These are phyloP conservation scores for Aleiodes testaceus DNA, from an alignment of 2,888 invertebrate species.

Conservation along the genomic window DNA sequence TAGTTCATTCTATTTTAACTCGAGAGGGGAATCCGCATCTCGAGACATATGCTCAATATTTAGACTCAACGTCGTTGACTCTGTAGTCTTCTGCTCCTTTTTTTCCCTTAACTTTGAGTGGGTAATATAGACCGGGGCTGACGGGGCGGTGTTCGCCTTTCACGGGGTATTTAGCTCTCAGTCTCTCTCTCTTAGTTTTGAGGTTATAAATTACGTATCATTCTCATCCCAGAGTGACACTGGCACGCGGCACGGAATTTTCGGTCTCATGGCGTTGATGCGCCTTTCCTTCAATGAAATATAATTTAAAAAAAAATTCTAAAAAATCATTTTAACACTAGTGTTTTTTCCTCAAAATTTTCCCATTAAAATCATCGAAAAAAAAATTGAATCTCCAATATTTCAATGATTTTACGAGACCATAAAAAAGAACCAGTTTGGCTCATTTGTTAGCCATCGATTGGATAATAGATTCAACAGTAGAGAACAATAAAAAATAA, in stretches of 20 bases:
- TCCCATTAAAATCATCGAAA: neutral
- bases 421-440: too few species aligned
- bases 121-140: conserved; percentile 30
- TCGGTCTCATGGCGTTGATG: conserved; percentile 22
- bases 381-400: neutral
- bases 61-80: conserved; percentile 56
- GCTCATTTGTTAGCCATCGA: too few species aligned
- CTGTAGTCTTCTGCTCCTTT: conserved; percentile 8
- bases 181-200: conserved; percentile 38
- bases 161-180: conserved; percentile 57
- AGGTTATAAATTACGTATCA: conserved; percentile 71
- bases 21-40: conserved; percentile 49
- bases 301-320: conserved; percentile 4
- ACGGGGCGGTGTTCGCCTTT: conserved; percentile 36
- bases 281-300: conserved; percentile 10
- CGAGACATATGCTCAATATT: conserved; percentile 69
- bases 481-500: conserved; percentile 41
- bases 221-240: conserved; percentile 66
- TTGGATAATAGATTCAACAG: conserved; percentile 66
- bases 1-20: conserved; percentile 67
- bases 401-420: too few species aligned
- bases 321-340: too few species aligned
- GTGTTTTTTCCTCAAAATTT: neutral
- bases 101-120: conserved; percentile 28
- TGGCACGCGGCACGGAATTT: conserved; percentile 58